Evolutionary conservation across 2,888 invertebrate genomes (phyloP), one percentile per base, ranked within the genome.

Genomic region (Noctua janthina): DNA sequence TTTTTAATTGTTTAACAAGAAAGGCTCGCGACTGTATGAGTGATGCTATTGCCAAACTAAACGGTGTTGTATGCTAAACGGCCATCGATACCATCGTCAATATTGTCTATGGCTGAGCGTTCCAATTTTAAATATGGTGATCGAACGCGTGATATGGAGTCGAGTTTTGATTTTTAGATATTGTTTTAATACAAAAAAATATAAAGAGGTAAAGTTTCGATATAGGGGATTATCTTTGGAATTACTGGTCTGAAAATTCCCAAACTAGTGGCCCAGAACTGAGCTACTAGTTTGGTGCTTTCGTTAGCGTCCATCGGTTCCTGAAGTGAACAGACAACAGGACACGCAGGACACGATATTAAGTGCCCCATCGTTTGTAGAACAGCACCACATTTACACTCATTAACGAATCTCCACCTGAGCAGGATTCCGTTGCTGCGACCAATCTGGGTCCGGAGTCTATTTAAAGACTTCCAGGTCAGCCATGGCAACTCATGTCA

Each of bases 11-110:
- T 88, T 70, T 77, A 79, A 85, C 81, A 84, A 78, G 86, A 84
- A 86, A 78, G 84, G 82, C 67, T 64, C 46, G 74, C 23, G 81
- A 84, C 83, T 84, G 80, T 79, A 86, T 87, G 86, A 81, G 82
- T 46, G 79, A 74, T 81, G 89, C 91, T 91, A 90, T 96, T 94
- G 95, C 94, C 94, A 94, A 95, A 95, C 94, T 91, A 84, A 92
- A 91, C 94, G 92, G 82, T 96, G 96, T 96, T 92, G 92, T 96
- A 96, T 96, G 96, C 95, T 96, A 96, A 96, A 96, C 96, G 96
- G 92, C 92, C 91, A 95, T 91, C 93, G 96, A 96, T 96, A 96
- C 95, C 95, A 96, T 96, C 96, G 94, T 96, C 95, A 15, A 15
- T 15, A 96, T 96, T 96, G 96, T 96, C 94, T 96, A 95, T 95